Percentiles rank a stretch among this genome's conserved stretches.
phyloP scores from a whole-genome alignment of 2,888 invertebrate genomes.

The Ectemnius lituratus region DNA sequence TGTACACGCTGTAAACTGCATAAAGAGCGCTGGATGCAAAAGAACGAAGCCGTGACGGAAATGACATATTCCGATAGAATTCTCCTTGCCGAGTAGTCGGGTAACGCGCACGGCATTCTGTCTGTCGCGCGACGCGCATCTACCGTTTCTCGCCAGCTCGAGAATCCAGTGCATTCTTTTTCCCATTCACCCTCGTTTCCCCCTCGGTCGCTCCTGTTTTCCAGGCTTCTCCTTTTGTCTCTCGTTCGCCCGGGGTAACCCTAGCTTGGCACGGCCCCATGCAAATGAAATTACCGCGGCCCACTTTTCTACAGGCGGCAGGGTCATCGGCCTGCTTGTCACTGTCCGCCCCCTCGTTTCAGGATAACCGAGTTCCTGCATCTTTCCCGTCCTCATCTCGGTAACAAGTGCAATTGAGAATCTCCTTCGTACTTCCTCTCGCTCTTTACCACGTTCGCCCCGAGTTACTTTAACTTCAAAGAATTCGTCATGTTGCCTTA shows the following conservation, averaged over 20 bases:
- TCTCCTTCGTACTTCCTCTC: not conserved
- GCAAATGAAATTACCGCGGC: constrained; percentile 67
- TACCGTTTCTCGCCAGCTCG: constrained; percentile 4
- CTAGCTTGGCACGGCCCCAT: constrained; percentile 46
- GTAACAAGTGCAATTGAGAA: not conserved
- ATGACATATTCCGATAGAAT: constrained; percentile 61
- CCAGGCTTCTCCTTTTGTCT: constrained; percentile 14
- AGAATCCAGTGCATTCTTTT: constrained; percentile 14
- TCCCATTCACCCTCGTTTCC: constrained; percentile 17
- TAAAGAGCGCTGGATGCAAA: constrained; percentile 36
- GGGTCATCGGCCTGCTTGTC: constrained; percentile 47
- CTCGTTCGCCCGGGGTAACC: constrained; percentile 18
- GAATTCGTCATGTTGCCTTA: too few relatives aligned
- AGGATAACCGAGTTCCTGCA: constrained; percentile 16
- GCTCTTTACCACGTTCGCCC: not conserved
- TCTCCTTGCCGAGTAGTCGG: constrained; percentile 28
- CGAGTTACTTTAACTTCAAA: too few relatives aligned
- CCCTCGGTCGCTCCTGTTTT: constrained; percentile 27
- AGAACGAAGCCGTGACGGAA: constrained; percentile 52
- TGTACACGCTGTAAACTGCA: constrained; percentile 58
- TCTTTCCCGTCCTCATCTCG: too few relatives aligned
- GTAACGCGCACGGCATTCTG: constrained; percentile 22
- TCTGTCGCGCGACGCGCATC: constrained; percentile 19
- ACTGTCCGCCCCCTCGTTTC: constrained; percentile 38
- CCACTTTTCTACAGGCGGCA: constrained; percentile 47